Percentiles rank a stretch among this genome's conserved stretches.
Evolutionary conservation across 2,113 vertebrate genomes (phyloP).

Genomic region (Petromus typicus): DNA sequence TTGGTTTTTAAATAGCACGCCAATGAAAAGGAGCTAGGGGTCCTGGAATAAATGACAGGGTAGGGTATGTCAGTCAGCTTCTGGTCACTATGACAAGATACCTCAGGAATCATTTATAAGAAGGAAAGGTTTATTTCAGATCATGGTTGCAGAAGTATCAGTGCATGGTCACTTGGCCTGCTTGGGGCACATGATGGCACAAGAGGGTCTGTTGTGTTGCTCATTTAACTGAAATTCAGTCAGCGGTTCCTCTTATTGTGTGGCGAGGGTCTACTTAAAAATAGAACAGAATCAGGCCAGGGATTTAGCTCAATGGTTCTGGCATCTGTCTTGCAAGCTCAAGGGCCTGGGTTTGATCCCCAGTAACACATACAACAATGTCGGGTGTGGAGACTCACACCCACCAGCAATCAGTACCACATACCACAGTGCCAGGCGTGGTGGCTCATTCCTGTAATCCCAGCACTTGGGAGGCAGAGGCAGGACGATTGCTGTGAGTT

Average conservation of each 20-base stretch:
- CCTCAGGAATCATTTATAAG: not conserved
- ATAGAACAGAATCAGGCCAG: not conserved
- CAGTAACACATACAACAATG: too few species aligned
- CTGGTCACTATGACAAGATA: not conserved
- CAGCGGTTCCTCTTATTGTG: not conserved
- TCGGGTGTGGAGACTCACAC: too few species aligned
- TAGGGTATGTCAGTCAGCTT: not conserved
- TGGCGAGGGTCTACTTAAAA: constrained; percentile 31
- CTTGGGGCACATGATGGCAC: not conserved
- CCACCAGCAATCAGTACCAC: too few species aligned
- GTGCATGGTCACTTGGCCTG: too few species aligned
- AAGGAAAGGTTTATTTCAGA: not conserved
- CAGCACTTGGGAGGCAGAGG: too few species aligned
- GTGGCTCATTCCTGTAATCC: too few species aligned
- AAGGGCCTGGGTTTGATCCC: too few species aligned
- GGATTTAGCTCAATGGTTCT: too few species aligned
- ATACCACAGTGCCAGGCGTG: too few species aligned
- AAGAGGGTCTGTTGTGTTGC: too few species aligned
- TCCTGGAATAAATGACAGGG: not conserved
- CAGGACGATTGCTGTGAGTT: too few species aligned
- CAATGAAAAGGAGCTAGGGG: not conserved
- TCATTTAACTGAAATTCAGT: not conserved
- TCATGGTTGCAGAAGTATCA: not conserved
- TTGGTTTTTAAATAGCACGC: not conserved
- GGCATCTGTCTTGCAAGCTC: too few species aligned